A percentile compares a stretch with the other conserved stretches of the same genome.
Conservation (phyloP, 1,140 invertebrate species). For the Macrotrachela quadricornifera region DNA sequence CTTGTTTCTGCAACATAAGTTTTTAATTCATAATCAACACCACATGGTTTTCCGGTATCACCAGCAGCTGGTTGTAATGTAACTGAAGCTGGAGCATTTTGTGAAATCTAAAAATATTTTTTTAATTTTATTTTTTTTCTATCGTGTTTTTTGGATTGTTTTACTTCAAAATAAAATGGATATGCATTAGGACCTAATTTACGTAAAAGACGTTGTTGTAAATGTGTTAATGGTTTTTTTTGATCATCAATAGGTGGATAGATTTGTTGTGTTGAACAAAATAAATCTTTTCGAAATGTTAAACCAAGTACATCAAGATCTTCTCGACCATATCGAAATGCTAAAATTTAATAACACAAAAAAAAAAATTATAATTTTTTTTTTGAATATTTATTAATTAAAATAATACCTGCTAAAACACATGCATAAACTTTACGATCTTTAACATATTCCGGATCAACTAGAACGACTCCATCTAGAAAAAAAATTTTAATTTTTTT, state of each 20-base stretch:
- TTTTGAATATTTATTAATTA: no score
- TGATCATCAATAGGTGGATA: constrained; percentile 40
- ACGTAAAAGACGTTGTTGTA: constrained; percentile 82
- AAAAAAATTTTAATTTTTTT: constrained; percentile 11
- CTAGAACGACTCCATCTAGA: constrained; percentile 86
- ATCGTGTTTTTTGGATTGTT: no score
- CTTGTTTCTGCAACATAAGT: constrained; percentile 70
- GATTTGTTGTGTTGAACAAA: constrained; percentile 56
- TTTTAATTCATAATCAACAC: constrained; percentile 94
- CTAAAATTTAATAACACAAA: constrained; percentile 21
- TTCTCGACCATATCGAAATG: constrained; percentile 89
- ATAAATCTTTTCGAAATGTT: constrained; percentile 91
- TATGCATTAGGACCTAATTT: constrained; percentile 89
- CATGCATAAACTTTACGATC: constrained; percentile 18
- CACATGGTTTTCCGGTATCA: constrained; percentile 74
- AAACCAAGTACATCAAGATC: constrained; percentile 90
- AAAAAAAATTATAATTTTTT: no score
- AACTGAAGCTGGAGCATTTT: constrained; percentile 82
- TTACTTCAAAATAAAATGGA: constrained; percentile 82
- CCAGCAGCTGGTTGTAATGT: constrained; percentile 84
- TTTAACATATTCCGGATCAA: constrained; percentile 87
- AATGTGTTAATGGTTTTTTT: constrained; percentile 43
- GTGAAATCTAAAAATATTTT: constrained; percentile 44
- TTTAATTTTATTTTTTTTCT: no score
- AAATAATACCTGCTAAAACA: neutral